phyloP scores from a whole-genome alignment of 2,113 vertebrate genomes.

The Pterocles orientalis region DNA sequence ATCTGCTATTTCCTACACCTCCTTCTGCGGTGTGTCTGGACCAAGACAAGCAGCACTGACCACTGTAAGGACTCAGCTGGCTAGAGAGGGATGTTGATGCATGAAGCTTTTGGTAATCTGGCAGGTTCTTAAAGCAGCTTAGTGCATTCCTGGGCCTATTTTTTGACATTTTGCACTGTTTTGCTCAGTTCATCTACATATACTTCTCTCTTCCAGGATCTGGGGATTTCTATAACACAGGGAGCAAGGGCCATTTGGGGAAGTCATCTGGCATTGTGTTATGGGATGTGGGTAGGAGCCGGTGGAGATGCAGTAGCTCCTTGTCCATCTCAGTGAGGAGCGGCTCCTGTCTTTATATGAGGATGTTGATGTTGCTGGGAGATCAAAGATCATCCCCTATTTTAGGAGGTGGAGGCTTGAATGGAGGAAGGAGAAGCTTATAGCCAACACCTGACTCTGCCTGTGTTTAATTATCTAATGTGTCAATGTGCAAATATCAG shows the following conservation, averaged over 20 bases:
- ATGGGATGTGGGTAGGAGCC: neutral
- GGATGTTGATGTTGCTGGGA: neutral
- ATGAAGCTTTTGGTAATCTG: neutral
- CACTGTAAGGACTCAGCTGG: neutral
- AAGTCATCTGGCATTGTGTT: neutral
- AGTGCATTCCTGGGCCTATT: neutral
- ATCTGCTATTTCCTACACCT: neutral
- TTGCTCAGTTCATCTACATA: neutral
- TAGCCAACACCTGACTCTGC: constrained; percentile 26
- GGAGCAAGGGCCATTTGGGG: neutral
- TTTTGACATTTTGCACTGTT: neutral
- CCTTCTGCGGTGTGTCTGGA: neutral
- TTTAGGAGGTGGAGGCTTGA: constrained; percentile 45
- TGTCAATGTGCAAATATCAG: constrained; percentile 1
- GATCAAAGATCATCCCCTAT: constrained; percentile 10
- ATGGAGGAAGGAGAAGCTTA: constrained; percentile 49
- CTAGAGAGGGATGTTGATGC: neutral
- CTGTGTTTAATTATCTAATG: neutral
- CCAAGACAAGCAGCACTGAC: neutral
- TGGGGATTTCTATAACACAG: neutral
- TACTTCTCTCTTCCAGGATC: neutral
- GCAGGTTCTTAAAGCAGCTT: neutral
- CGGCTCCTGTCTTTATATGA: neutral
- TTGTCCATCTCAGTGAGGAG: neutral
- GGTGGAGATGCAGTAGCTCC: neutral